phyloP scores from a whole-genome alignment of 1,140 invertebrate species.

The Cryptotermes secundus region DNA sequence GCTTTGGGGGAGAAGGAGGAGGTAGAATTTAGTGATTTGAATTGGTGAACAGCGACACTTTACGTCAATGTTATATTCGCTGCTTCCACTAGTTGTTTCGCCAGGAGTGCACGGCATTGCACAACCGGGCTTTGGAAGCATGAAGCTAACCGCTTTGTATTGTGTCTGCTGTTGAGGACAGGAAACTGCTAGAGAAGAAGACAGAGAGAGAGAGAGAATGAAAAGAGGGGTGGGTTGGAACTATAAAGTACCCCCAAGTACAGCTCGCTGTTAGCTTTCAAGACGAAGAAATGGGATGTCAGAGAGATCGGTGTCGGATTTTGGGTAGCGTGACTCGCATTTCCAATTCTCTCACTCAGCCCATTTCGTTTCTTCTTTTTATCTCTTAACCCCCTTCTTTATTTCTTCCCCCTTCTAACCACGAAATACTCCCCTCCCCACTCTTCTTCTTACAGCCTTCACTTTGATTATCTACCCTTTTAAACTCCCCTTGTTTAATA shows the following conservation, averaged over 20 bases:
- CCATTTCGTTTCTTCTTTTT: slow-evolving; percentile 13
- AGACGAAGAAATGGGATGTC: slow-evolving; percentile 18
- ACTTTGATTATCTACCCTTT: slow-evolving; percentile 12
- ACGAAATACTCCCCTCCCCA: background rate
- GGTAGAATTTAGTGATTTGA: slow-evolving; percentile 19
- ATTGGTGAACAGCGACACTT: slow-evolving; percentile 15
- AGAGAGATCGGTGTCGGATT: slow-evolving; percentile 5
- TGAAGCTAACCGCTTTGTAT: background rate
- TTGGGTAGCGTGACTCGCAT: background rate
- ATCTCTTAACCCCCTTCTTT: background rate
- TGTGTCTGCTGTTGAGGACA: slow-evolving; percentile 14
- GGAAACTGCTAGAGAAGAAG: background rate
- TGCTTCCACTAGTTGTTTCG: slow-evolving; percentile 7
- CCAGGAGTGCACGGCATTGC: background rate
- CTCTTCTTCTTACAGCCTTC: background rate
- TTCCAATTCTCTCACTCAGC: slow-evolving; percentile 16
- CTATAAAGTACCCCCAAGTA: slow-evolving; percentile 16
- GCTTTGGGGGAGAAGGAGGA: background rate
- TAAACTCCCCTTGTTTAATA: background rate
- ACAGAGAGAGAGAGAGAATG: background rate
- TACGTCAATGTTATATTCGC: background rate
- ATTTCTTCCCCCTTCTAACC: background rate
- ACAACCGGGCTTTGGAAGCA: background rate
- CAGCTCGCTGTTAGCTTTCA: slow-evolving; percentile 14
- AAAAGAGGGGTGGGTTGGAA: background rate